These are phyloP conservation scores for Augiades crinisus DNA, from an alignment of 2,888 invertebrate genomes.

Conservation along the genomic window DNA sequence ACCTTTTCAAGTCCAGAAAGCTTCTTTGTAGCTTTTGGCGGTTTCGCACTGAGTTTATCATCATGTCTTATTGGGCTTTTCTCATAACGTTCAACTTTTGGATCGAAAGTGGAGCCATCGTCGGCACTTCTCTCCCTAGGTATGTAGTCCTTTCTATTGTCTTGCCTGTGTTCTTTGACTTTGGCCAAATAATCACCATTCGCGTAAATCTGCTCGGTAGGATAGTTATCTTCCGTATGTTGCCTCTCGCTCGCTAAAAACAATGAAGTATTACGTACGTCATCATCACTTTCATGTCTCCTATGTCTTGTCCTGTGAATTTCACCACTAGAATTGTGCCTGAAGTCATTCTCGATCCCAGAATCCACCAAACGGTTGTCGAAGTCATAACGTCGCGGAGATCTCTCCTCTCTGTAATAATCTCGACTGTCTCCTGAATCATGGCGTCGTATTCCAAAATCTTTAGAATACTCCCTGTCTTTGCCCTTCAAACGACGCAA, in stretches of 20 bases:
- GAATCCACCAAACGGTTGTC: slow-evolving; percentile 87
- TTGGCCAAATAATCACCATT: slow-evolving; percentile 66
- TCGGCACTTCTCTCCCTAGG: slow-evolving; percentile 82
- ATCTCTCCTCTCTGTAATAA: slow-evolving; percentile 65
- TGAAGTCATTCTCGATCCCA: slow-evolving; percentile 90
- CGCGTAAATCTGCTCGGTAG: slow-evolving; percentile 71
- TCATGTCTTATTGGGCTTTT: slow-evolving; percentile 73
- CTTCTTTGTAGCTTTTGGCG: slow-evolving; percentile 84
- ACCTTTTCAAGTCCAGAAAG: slow-evolving; percentile 88
- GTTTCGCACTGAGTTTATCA: slow-evolving; percentile 77
- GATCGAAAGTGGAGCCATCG: slow-evolving; percentile 85
- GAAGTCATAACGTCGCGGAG: slow-evolving; percentile 70
- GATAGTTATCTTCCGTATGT: slow-evolving; percentile 85
- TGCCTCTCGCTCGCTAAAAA: slow-evolving; percentile 88
- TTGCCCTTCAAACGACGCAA: slow-evolving; percentile 82
- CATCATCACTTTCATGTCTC: slow-evolving; percentile 85
- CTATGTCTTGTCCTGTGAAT: slow-evolving; percentile 56
- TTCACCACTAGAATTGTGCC: slow-evolving; percentile 85
- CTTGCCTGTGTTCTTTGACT: slow-evolving; percentile 58
- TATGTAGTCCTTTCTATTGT: slow-evolving; percentile 61
- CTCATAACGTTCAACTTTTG: slow-evolving; percentile 82
- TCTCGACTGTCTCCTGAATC: slow-evolving; percentile 77
- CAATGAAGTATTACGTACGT: slow-evolving; percentile 84
- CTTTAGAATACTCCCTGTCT: slow-evolving; percentile 51
- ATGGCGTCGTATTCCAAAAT: slow-evolving; percentile 63